phyloP scores from a whole-genome alignment of 2,888 invertebrate genomes.

The Rutpela maculata region DNA sequence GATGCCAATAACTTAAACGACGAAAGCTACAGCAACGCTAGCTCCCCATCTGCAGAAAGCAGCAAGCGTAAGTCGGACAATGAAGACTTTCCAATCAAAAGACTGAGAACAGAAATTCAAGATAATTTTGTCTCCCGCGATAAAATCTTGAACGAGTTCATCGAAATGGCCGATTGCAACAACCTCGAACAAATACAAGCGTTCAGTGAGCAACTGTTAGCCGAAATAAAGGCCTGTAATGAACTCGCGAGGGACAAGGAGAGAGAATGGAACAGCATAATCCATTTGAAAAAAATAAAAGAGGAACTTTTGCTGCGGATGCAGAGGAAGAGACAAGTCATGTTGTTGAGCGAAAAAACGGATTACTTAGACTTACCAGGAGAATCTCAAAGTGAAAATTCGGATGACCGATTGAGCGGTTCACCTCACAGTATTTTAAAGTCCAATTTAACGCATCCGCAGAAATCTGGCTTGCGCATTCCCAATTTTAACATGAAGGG shows the following conservation, averaged over 20 bases:
- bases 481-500: constrained; percentile 50
- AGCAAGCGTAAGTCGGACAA: constrained; percentile 59
- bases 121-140: constrained; percentile 75
- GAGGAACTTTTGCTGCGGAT: constrained; percentile 86
- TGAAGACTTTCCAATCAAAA: constrained; percentile 66
- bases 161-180: constrained; percentile 79
- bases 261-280: constrained; percentile 89
- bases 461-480: constrained; percentile 52
- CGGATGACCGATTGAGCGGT: constrained; percentile 53
- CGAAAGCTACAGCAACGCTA: constrained; percentile 56
- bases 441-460: constrained; percentile 58
- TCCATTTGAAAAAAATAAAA: constrained; percentile 89
- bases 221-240: constrained; percentile 83
- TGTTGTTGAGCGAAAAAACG: constrained; percentile 68
- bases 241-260: constrained; percentile 88
- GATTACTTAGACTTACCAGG: constrained; percentile 60
- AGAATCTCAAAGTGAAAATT: constrained; percentile 59
- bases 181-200: constrained; percentile 79
- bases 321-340: constrained; percentile 81
- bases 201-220: constrained; percentile 80
- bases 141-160: constrained; percentile 79
- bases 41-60: constrained; percentile 52
- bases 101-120: constrained; percentile 67
- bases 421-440: constrained; percentile 63
- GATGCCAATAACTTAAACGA: constrained; percentile 53